These are phyloP conservation scores for Phenganax subtilis DNA, from an alignment of 92 coral and sea anemone genomes.

Conservation along the genomic window DNA sequence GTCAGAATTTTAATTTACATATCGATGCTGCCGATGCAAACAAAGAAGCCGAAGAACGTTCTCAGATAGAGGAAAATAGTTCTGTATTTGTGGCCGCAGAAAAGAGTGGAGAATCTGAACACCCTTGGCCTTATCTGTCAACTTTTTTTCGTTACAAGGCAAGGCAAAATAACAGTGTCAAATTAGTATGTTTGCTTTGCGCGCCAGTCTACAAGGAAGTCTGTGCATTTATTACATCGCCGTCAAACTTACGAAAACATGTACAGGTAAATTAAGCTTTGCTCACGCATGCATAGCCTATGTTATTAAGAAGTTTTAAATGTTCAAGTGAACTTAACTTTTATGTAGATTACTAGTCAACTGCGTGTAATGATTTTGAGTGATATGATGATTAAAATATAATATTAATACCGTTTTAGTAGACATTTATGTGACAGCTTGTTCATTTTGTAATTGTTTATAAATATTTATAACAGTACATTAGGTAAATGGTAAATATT, in stretches of 20 bases:
- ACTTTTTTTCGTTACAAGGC: slow-evolving; percentile 13
- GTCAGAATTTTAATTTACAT: background rate
- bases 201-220: background rate
- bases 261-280: slow-evolving; percentile 1
- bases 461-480: no score
- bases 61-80: background rate
- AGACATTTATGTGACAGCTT: no score
- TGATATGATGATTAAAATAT: no score
- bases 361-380: no score
- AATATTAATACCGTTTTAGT: background rate
- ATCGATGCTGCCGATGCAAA: background rate
- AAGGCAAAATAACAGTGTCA: background rate
- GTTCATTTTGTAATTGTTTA: no score
- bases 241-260: slow-evolving; percentile 19
- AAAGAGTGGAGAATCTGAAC: background rate
- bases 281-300: background rate
- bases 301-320: background rate
- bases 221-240: slow-evolving; percentile 8
- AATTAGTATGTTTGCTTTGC: slow-evolving; percentile 12
- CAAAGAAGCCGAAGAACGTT: background rate
- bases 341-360: no score
- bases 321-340: background rate
- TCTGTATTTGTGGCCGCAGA: background rate
- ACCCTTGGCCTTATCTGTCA: slow-evolving; percentile 4
- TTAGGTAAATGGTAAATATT: no score